Evolutionary conservation across 2,113 vertebrate species (phyloP).

Genomic region (Gambusia holbrooki): DNA sequence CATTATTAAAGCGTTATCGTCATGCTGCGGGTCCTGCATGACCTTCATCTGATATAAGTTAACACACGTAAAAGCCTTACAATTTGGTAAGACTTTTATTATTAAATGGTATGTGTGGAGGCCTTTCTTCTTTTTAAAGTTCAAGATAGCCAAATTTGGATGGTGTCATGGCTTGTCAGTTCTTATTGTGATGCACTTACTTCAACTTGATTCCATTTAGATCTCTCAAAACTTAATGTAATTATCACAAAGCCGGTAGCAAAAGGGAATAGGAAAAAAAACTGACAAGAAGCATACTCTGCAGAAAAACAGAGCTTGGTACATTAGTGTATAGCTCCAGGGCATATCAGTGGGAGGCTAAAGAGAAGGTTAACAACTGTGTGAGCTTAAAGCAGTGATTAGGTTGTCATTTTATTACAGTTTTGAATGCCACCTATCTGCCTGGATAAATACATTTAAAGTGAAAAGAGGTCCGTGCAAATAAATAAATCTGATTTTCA

Average conservation of each 20-base stretch:
- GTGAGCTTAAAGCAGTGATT: constrained; percentile 28
- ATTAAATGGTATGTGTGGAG: not conserved
- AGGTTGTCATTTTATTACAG: constrained; percentile 28
- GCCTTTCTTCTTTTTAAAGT: constrained; percentile 39
- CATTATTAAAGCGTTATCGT: constrained; percentile 15
- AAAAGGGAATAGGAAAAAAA: not conserved
- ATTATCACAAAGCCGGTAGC: constrained; percentile 35
- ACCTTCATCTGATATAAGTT: constrained; percentile 29
- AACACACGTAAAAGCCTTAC: constrained; percentile 29
- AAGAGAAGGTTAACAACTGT: constrained; percentile 26
- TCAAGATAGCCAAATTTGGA: constrained; percentile 43
- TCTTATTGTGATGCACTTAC: constrained; percentile 41
- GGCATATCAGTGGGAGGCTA: constrained; percentile 25
- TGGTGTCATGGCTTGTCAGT: constrained; percentile 53
- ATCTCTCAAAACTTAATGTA: constrained; percentile 24
- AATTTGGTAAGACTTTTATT: constrained; percentile 28
- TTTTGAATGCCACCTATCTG: constrained; percentile 16
- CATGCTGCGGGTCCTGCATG: constrained; percentile 15
- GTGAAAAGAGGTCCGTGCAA: constrained; percentile 21
- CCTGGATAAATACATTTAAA: constrained; percentile 33
- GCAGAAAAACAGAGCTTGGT: constrained; percentile 2
- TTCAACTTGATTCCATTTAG: constrained; percentile 51
- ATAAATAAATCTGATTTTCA: constrained; percentile 22
- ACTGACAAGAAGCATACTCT: constrained; percentile 1
- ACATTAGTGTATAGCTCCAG: constrained; percentile 13